Evolutionary conservation across 92 coral and sea anemone species (phyloP).

Genomic region (Metridium senile): DNA sequence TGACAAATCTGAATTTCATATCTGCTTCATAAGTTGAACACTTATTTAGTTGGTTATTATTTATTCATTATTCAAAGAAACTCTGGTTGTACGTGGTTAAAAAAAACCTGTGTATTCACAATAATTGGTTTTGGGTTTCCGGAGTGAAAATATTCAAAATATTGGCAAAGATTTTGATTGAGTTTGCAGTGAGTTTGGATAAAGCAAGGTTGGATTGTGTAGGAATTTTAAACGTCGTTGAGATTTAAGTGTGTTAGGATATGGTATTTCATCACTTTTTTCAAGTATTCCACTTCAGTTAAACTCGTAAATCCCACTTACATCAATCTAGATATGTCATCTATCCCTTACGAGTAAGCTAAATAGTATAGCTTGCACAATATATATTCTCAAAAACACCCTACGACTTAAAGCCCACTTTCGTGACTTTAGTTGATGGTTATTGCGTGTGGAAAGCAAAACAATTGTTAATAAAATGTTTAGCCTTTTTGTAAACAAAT

Average conservation of each 20-base stretch:
- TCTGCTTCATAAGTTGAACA: too few species aligned
- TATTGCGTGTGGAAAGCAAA: slow-evolving; percentile 1
- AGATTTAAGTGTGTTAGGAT: not conserved
- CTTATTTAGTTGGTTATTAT: too few species aligned
- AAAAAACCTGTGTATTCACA: too few species aligned
- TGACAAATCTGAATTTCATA: too few species aligned
- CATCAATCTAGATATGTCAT: not conserved
- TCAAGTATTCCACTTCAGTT: not conserved
- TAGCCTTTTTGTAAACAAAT: not conserved
- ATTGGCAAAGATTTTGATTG: too few species aligned
- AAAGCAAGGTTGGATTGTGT: too few species aligned
- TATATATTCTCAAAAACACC: not conserved
- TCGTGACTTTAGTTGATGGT: slow-evolving; percentile 1
- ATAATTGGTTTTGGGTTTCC: too few species aligned
- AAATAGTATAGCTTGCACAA: not conserved
- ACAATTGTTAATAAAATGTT: not conserved
- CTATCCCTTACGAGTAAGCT: not conserved
- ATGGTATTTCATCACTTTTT: not conserved
- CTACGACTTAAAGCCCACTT: not conserved
- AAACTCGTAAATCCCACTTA: not conserved
- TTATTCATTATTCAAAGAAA: too few species aligned
- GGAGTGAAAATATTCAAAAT: too few species aligned
- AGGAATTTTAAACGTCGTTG: not conserved
- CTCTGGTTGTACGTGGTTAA: too few species aligned
- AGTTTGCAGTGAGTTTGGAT: too few species aligned